phyloP scores from a whole-genome alignment of 2,797 vertebrate species.

The Acropternis orthonyx region DNA sequence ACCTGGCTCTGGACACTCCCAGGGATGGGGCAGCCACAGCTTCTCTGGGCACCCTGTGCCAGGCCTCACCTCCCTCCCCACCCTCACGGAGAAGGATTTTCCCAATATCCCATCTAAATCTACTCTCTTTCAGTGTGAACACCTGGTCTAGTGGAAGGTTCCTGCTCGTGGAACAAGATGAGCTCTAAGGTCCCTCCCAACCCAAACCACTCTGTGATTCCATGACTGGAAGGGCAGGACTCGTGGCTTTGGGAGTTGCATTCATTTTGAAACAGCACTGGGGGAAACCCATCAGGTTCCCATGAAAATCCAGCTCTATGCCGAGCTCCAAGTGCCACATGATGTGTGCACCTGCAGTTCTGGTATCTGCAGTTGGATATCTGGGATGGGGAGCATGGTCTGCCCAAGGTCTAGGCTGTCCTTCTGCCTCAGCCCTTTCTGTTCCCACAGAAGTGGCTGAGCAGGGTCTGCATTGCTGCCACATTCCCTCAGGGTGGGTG shows the following conservation, averaged over 20 bases:
- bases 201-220: neutral
- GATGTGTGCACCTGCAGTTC: neutral
- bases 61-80: accelerated
- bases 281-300: neutral
- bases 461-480: neutral
- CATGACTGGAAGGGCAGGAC: neutral
- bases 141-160: neutral
- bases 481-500: neutral
- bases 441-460: neutral
- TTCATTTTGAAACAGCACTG: neutral
- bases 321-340: neutral
- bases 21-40: neutral
- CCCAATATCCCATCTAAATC: neutral
- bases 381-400: no score
- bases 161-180: accelerated
- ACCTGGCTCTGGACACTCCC: accelerated
- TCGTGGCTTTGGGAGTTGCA: neutral
- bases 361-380: no score
- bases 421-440: neutral
- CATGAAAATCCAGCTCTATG: neutral
- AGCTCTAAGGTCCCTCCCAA: neutral
- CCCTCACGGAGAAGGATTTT: accelerated
- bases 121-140: neutral
- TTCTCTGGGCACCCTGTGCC: neutral
- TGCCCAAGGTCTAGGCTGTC: neutral